Evolutionary conservation across 1,140 invertebrate genomes (phyloP).

Genomic region (Archegozetes longisetosus): DNA sequence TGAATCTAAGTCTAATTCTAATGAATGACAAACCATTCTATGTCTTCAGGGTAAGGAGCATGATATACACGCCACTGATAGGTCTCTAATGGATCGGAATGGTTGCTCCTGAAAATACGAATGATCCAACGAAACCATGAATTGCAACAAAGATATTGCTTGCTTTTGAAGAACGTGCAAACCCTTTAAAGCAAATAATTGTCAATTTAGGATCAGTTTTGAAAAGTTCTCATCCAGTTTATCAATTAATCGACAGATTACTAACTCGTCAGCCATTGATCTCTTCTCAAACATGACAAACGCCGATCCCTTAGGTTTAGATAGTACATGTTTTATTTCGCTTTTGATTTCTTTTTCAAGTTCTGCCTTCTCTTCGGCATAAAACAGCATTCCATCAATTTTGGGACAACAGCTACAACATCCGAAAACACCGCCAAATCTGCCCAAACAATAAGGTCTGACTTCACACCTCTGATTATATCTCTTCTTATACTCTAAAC

Average conservation of each 20-base stretch:
- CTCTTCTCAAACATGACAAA: conserved; percentile 72
- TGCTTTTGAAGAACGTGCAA: not conserved
- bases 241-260: not conserved
- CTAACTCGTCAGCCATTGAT: conserved; percentile 39
- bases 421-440: not conserved
- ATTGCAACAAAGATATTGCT: conserved; percentile 16
- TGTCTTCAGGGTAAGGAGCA: conserved; percentile 77
- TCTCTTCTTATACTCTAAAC: not conserved
- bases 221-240: not conserved
- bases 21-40: conserved; percentile 50
- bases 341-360: conserved; percentile 54
- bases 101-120: conserved; percentile 4
- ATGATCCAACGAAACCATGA: conserved; percentile 4
- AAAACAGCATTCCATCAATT: conserved; percentile 74
- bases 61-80: conserved; percentile 66
- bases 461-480: not conserved
- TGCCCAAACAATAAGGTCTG: not conserved
- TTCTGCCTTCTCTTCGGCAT: conserved; percentile 56
- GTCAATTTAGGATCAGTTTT: not conserved
- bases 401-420: conserved; percentile 26
- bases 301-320: conserved; percentile 67
- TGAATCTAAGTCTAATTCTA: not conserved
- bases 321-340: conserved; percentile 52
- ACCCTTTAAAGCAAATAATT: conserved; percentile 27
- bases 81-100: conserved; percentile 35